Base-by-base conservation (phyloP, 2,888 invertebrate genomes). In the Drosophila percnosoma region DNA sequence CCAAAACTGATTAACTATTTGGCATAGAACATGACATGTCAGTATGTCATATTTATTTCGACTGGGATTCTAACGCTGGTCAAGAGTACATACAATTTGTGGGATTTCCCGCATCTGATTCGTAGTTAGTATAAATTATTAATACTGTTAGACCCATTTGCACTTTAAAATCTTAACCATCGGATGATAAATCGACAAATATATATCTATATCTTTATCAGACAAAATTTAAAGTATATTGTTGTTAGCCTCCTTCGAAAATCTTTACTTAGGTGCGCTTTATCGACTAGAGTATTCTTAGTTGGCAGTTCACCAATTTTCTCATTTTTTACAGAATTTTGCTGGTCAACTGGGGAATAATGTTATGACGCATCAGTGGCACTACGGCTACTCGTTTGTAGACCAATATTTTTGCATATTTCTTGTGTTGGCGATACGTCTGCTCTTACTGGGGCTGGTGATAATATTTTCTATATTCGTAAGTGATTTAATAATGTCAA, bases 351-450 rank as follows among this genome's bases (percentile, higher is more conserved):
- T 80, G 0, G 74, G 82, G 40, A 83, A 89, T 31, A 85, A 90
- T 62, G 81, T 87, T 13, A 68, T 83, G 68, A 81, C 75, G 2
- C 89, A 91, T 77, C 91, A 91, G 59, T 88, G 87, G 86, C 82
- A 84, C 31, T 91, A 91, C 40, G 92, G 91, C 0, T 83, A 76
- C 60, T 61, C 70, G 1, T 87, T 82, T 58, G 52, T 49, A 1
- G 45, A 11, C 0, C 90, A 92, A 65, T 87, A 81, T 79, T 13
- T 61, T 2, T 71, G 80, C 1, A 76, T 88, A 60, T 81, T 87
- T 55, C 3, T 84, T 6, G 81, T 89, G 1, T 42, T 91, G 5
- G 72, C 83, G 10, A 4, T 86, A 3, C 90, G 87, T 31, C 69
- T 92, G n/a, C 5, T 79, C 2, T 3, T 80, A 18, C 58, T 91